Evolutionary conservation across 2,797 vertebrate species (phyloP).

Genomic region (Coregonus suidteri): DNA sequence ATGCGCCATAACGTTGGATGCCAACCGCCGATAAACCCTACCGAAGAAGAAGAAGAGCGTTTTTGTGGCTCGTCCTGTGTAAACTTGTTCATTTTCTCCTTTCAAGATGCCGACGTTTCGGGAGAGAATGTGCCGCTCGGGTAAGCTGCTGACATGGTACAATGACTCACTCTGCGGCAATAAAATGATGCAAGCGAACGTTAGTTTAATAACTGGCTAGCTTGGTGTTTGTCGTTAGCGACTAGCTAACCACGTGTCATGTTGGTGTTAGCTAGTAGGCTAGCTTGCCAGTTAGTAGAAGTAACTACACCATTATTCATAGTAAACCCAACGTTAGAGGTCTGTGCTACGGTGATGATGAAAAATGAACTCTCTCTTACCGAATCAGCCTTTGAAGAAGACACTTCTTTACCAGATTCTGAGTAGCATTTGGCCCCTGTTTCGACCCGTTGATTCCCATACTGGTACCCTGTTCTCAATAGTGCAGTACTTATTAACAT

Average conservation of each 20-base stretch:
- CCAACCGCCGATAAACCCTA: no score
- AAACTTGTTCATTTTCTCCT: background rate
- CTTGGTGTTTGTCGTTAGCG: no score
- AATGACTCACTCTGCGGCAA: no score
- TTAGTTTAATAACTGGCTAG: no score
- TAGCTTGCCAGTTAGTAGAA: background rate
- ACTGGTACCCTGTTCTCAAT: no score
- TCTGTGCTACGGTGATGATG: slow-evolving; percentile 79
- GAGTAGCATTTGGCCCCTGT: slow-evolving; percentile 63
- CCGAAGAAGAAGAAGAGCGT: no score
- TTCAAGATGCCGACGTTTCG: background rate
- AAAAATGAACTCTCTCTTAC: slow-evolving; percentile 86
- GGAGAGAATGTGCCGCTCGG: background rate
- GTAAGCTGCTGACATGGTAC: background rate
- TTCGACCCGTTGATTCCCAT: no score
- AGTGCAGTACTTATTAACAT: no score
- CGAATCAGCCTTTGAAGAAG: slow-evolving; percentile 76
- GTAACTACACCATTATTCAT: background rate
- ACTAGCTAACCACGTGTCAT: background rate
- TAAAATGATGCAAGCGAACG: no score
- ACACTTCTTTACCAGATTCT: slow-evolving; percentile 68
- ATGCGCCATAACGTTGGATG: no score
- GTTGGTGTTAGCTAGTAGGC: background rate
- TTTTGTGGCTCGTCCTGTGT: background rate
- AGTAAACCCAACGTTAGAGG: background rate